These are phyloP conservation scores for Gallinago solitaria DNA, from an alignment of 2,797 vertebrate genomes.

Conservation along the genomic window DNA sequence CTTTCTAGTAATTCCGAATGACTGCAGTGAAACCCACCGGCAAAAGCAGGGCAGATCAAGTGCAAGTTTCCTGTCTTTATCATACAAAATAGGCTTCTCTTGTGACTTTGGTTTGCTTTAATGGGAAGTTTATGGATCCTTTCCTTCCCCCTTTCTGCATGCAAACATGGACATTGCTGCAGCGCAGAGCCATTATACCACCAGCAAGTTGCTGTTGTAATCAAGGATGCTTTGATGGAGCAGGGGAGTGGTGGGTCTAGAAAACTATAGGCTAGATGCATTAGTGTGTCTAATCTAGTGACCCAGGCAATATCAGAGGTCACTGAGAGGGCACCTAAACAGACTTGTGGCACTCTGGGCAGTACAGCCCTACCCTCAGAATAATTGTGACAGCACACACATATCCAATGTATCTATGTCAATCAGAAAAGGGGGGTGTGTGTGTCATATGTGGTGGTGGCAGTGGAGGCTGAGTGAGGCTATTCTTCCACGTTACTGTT, in stretches of 20 bases:
- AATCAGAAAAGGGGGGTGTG: not conserved
- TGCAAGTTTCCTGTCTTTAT: not conserved
- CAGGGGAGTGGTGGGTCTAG: not conserved
- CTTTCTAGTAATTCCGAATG: not conserved
- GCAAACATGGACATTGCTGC: not conserved
- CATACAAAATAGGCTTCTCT: not conserved
- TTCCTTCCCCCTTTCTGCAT: not conserved
- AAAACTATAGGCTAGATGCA: not conserved
- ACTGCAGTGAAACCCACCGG: not conserved
- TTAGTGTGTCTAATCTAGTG: not conserved
- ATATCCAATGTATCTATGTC: not conserved
- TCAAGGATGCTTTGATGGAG: not conserved
- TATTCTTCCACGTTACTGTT: not conserved
- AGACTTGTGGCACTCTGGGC: not conserved
- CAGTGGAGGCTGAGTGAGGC: not conserved
- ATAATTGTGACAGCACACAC: not conserved
- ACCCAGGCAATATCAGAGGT: not conserved
- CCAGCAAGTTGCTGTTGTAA: not conserved
- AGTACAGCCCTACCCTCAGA: not conserved
- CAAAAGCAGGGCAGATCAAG: not conserved
- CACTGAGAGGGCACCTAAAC: not conserved
- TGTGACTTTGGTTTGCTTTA: not conserved
- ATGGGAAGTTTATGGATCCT: not conserved
- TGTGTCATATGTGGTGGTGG: too few relatives aligned
- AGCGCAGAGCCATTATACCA: not conserved